phyloP scores from a whole-genome alignment of 2,888 invertebrate species.

The Chrysopilus asiliformis region DNA sequence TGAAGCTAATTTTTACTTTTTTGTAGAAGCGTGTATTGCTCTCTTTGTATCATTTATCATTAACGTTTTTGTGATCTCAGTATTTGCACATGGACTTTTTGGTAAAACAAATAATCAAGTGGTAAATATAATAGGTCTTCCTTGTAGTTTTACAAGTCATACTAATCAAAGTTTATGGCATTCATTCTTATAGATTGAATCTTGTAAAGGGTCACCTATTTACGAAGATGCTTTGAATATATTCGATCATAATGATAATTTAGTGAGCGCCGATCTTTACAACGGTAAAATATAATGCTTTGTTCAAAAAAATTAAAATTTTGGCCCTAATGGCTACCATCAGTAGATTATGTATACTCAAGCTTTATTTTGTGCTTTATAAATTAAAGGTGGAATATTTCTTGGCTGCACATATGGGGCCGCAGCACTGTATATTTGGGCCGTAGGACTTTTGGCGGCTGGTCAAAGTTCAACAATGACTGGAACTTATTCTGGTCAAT shows the following conservation, averaged over 20 bases:
- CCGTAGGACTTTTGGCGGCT: constrained; percentile 65
- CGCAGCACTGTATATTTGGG: constrained; percentile 74
- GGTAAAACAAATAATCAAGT: constrained; percentile 55
- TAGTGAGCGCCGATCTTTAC: constrained; percentile 53
- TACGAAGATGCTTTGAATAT: constrained; percentile 27
- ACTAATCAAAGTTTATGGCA: too few species aligned
- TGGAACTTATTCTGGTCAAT: constrained; percentile 74
- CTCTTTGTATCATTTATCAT: constrained; percentile 73
- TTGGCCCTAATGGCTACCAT: too few species aligned
- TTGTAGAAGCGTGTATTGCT: constrained; percentile 65
- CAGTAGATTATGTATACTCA: too few species aligned
- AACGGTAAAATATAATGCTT: too few species aligned
- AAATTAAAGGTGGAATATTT: constrained; percentile 56
- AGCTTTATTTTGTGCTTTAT: too few species aligned
- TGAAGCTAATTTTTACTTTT: constrained; percentile 78
- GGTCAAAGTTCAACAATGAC: constrained; percentile 79
- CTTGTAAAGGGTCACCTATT: constrained; percentile 28
- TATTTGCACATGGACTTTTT: constrained; percentile 73
- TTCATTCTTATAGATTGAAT: constrained; percentile 28
- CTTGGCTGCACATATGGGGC: constrained; percentile 64
- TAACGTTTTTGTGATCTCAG: constrained; percentile 76
- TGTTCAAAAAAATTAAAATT: too few species aligned
- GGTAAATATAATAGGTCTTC: constrained; percentile 46
- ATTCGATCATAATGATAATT: constrained; percentile 37
- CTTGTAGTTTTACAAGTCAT: not conserved